Conservation (phyloP, 1,140 invertebrate species). For the Polypedilum vanderplanki region DNA sequence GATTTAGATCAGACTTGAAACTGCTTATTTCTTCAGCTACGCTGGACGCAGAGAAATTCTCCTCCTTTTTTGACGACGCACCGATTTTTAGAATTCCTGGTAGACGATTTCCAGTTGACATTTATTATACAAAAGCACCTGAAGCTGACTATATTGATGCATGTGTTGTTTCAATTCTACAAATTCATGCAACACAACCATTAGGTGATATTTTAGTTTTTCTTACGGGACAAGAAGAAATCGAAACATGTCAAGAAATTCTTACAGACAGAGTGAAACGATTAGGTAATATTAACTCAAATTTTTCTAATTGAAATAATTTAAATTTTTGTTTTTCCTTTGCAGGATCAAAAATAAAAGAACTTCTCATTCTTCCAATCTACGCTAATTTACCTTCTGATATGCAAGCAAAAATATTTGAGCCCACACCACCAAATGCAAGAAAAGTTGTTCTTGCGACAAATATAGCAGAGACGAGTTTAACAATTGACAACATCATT, state of each 20-base stretch:
- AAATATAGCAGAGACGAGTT: conserved; percentile 98
- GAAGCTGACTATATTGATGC: conserved; percentile 98
- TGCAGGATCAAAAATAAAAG: conserved; percentile 82
- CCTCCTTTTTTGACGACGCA: conserved; percentile 96
- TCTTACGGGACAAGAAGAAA: conserved; percentile 93
- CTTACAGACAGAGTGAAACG: conserved; percentile 81
- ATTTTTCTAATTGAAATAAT: neutral
- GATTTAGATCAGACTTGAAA: conserved; percentile 92
- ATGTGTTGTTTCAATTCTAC: conserved; percentile 90
- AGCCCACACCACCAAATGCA: conserved; percentile 88
- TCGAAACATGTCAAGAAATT: conserved; percentile 92
- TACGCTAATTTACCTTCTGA: conserved; percentile 98
- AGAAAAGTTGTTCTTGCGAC: conserved; percentile 96
- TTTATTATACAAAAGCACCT: conserved; percentile 98
- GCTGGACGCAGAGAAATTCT: conserved; percentile 97
- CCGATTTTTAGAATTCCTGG: conserved; percentile 97
- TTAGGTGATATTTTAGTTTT: conserved; percentile 95
- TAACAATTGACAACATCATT: conserved; percentile 98
- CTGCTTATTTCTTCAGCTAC: conserved; percentile 96
- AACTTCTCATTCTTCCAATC: conserved; percentile 90
- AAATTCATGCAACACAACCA: conserved; percentile 96
- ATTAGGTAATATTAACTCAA: conserved; percentile 44
- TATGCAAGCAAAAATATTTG: conserved; percentile 97
- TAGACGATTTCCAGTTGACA: conserved; percentile 80
- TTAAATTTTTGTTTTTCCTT: neutral